These are phyloP conservation scores for Cryptoleucopteryx plumbea DNA, from an alignment of 2,113 vertebrate species.

Conservation along the genomic window DNA sequence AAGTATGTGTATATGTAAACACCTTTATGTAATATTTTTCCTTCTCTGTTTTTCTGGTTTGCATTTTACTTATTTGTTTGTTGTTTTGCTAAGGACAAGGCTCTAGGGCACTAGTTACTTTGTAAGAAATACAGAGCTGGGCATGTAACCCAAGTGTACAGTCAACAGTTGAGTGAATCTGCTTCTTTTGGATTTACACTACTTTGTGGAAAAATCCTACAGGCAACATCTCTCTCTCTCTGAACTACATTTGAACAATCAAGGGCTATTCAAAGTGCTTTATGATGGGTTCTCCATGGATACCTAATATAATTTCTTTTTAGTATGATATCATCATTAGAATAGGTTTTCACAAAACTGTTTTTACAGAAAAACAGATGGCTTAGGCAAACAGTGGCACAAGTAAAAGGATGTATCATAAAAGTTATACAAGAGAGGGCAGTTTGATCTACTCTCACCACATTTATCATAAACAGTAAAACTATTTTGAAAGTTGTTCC, in stretches of 20 bases:
- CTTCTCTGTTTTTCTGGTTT: not conserved
- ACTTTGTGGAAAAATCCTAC: not conserved
- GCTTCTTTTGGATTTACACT: not conserved
- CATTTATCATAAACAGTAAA: not conserved
- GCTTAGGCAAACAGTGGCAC: not conserved
- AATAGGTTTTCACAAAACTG: not conserved
- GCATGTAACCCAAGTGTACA: not conserved
- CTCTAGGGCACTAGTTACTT: not conserved
- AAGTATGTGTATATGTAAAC: not conserved
- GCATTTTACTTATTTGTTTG: not conserved
- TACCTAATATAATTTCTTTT: conserved; percentile 2
- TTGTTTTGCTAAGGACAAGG: not conserved
- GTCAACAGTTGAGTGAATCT: not conserved
- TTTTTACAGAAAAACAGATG: not conserved
- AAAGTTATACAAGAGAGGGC: not conserved
- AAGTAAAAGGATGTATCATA: not conserved
- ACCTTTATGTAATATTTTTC: not conserved
- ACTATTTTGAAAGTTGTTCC: not conserved
- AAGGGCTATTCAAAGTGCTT: not conserved
- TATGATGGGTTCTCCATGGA: not conserved
- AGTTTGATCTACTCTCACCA: not conserved
- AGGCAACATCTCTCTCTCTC: not conserved
- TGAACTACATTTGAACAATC: not conserved
- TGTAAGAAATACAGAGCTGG: not conserved
- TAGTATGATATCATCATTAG: not conserved